These are phyloP conservation scores for Corythornis vintsioides DNA, from an alignment of 2,113 vertebrate genomes.

Conservation along the genomic window DNA sequence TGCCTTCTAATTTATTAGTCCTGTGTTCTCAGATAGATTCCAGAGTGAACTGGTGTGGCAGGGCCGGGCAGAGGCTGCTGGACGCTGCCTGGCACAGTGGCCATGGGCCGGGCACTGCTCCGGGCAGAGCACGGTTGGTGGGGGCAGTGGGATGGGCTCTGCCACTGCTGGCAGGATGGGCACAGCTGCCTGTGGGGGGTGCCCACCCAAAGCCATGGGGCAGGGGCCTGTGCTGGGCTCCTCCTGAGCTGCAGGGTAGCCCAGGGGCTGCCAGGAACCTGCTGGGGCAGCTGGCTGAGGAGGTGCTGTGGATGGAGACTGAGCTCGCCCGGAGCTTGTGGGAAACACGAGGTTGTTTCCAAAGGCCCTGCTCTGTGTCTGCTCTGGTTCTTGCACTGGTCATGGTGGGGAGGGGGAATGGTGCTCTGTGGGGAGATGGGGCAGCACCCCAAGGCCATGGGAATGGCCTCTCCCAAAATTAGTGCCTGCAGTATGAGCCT, in stretches of 20 bases:
- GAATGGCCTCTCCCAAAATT: background rate
- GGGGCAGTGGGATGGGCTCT: background rate
- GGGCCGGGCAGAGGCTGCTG: background rate
- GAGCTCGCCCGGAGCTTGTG: background rate
- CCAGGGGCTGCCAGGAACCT: background rate
- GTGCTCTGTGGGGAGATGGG: accelerated
- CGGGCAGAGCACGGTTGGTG: accelerated
- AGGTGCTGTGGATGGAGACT: background rate
- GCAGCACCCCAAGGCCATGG: background rate
- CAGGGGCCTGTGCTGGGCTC: background rate
- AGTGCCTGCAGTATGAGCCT: background rate
- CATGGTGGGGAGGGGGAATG: accelerated
- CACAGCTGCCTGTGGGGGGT: background rate
- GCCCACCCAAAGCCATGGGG: background rate
- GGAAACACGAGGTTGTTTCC: constrained; percentile 14
- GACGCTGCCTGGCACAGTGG: background rate
- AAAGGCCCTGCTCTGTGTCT: background rate
- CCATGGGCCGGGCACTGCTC: background rate
- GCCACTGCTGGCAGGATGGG: background rate
- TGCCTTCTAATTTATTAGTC: constrained; percentile 39
- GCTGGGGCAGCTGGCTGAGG: background rate
- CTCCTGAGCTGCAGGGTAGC: accelerated
- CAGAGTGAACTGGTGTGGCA: background rate
- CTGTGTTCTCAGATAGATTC: background rate
- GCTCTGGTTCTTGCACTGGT: background rate